A percentile compares a stretch with the other conserved stretches of the same genome.
Conservation (phyloP, 1,140 invertebrate species). For the Solenopsis fugax region DNA sequence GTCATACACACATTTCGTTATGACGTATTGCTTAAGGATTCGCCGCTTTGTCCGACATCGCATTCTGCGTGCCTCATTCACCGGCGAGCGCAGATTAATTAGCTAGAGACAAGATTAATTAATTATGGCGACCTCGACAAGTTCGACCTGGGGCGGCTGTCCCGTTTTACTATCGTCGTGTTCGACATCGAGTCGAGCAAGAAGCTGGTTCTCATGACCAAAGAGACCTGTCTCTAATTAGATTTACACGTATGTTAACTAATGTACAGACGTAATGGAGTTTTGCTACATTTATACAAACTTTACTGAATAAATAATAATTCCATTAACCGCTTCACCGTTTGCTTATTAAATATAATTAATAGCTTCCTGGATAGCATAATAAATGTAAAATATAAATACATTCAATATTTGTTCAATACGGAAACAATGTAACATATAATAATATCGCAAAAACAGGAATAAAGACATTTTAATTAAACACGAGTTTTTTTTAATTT, state of each 20-base stretch:
- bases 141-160: slow-evolving; percentile 14
- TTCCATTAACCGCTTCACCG: background rate
- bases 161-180: background rate
- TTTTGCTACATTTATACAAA: background rate
- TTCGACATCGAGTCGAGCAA: slow-evolving; percentile 4
- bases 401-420: background rate
- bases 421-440: no score
- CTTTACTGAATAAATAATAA: slow-evolving; percentile 1
- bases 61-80: slow-evolving; percentile 21
- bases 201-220: slow-evolving; percentile 27
- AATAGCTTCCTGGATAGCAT: background rate
- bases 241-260: background rate
- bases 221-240: background rate
- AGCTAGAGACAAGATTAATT: slow-evolving; percentile 46
- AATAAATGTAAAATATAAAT: background rate
- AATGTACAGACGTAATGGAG: background rate
- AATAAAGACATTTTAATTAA: background rate
- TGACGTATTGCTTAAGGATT: slow-evolving; percentile 52
- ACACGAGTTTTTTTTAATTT: background rate
- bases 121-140: slow-evolving; percentile 56
- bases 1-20: slow-evolving; percentile 53
- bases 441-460: background rate
- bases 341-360: background rate
- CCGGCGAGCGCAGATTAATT: slow-evolving; percentile 46
- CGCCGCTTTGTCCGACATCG: slow-evolving; percentile 18